These are phyloP conservation scores for Colinus virginianus DNA, from an alignment of 2,113 vertebrate genomes.

Conservation along the genomic window DNA sequence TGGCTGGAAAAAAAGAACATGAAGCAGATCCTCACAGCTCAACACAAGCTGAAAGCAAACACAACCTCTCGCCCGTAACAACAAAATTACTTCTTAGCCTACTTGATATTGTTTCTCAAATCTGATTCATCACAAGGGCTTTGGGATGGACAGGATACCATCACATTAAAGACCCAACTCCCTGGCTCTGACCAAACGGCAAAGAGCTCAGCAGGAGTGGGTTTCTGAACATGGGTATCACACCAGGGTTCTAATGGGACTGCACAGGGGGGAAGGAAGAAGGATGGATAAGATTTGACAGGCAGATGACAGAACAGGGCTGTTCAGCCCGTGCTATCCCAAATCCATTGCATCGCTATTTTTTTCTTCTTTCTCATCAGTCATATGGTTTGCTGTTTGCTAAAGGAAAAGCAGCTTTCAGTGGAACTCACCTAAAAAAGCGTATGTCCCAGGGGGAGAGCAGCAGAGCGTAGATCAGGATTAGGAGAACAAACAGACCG, in stretches of 20 bases:
- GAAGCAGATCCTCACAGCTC: neutral
- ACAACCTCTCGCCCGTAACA: neutral
- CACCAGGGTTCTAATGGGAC: neutral
- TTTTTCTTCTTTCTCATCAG: neutral
- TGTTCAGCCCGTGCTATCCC: neutral
- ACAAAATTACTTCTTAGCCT: neutral
- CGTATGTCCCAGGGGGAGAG: neutral
- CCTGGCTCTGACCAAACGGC: neutral
- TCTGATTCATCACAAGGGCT: neutral
- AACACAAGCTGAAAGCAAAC: neutral
- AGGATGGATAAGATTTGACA: neutral
- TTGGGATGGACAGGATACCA: neutral
- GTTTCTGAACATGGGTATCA: neutral
- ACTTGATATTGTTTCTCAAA: neutral
- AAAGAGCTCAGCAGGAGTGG: neutral
- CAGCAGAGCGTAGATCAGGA: neutral
- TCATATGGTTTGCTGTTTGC: neutral
- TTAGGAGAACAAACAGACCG: neutral
- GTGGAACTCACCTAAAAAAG: neutral
- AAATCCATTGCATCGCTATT: neutral
- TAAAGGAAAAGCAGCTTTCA: neutral
- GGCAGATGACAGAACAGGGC: neutral
- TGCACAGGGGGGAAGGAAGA: neutral
- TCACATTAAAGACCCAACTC: neutral
- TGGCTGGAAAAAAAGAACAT: neutral